Base-by-base conservation (phyloP, 2,113 vertebrate species). In the Melanotaenia duboulayi region DNA sequence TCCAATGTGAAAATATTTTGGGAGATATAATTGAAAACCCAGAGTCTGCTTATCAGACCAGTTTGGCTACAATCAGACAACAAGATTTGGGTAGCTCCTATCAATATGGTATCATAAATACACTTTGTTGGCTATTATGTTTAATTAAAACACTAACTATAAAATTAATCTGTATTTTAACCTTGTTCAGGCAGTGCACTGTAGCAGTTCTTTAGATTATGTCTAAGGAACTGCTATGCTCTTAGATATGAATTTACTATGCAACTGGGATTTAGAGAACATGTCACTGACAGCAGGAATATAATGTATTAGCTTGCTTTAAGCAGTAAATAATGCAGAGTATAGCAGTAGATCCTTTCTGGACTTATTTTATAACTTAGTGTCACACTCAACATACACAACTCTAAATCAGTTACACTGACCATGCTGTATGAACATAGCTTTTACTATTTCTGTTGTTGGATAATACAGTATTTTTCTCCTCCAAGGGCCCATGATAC, bases 401-500 rank as follows among this genome's bases (percentile, higher is more conserved):
- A 3, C 40, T 44, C 22, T 22, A 44, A 24, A 40, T 46, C 35
- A 39, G 32, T 4, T 58, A 5, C n/a, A 17, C 24, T 32, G 8
- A 35, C 19, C 28, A 35, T 19, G 25, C 7, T 35, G 1, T 16
- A 13, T 62, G 2, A 35, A 25, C 6, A 4, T 44, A 3, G 8
- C 14, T 7, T 5, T 8, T 7, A 10, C 35, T 35, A 19, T 3
- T 6, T 56, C 22, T 65, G 17, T 12, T 10, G 66, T 1, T 35
- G 8, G 8, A 35, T 35, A 35, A 35, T 8, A 8, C 32, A 35
- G 1, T 35, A 9, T 22, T 22, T 46, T 61, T 57, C 44, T 79
- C 50, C 40, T 75, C 75, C 14, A 59, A 96, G 95, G 85, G 84
- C 72, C 57, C 78, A 94, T 87, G 95, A 95, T 63, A 96, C 93